Evolutionary conservation across 2,113 vertebrate genomes (phyloP), one percentile per base, ranked within the genome.

Genomic region (Quiscalus mexicanus): DNA sequence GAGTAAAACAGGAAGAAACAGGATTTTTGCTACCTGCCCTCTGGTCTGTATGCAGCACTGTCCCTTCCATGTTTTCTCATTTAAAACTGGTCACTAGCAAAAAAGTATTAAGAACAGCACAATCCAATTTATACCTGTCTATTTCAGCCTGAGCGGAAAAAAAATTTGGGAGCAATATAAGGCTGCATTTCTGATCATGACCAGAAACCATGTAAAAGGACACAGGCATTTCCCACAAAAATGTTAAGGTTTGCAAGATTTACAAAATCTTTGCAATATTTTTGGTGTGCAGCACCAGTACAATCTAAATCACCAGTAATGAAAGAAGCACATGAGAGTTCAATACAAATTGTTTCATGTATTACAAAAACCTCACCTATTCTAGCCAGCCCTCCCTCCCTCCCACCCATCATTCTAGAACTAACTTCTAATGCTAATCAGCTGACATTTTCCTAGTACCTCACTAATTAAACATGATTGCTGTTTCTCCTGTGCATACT

Each of bases 361-460:
- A 85, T 45, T 93, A 94, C 70, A 95, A 90, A 95, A 16, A 4
- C 1, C 58, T 87, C 81, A 91, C 31, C 84, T 97, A 95, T 27
- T 79, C 89, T 94, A 95, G 63, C 12, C 44, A 82, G 0, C 89
- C 89, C 89, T 63, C 78, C 90, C 88, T 1, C 81, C 92, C 90
- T 28, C 90, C 95, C 92, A 18, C 84, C 88, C 50, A 31, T 67
- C 52, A 78, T 74, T 52, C 94, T 77, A 91, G 70, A 95, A 82
- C 94, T 96, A 96, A 71, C 62, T 79, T 70, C 96, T 96, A 96
- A 86, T 64, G 89, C 95, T 96, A 96, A 86, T 39, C 82, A 94
- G 82, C 74, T 96, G 89, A 94, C 84, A 77, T 89, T 92, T 92
- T 90, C 85, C 83, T 95, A 96, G 65, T 64, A 92, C 52, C 65